phyloP scores from a whole-genome alignment of 92 coral and sea anemone species.

The Diadumene lineata region DNA sequence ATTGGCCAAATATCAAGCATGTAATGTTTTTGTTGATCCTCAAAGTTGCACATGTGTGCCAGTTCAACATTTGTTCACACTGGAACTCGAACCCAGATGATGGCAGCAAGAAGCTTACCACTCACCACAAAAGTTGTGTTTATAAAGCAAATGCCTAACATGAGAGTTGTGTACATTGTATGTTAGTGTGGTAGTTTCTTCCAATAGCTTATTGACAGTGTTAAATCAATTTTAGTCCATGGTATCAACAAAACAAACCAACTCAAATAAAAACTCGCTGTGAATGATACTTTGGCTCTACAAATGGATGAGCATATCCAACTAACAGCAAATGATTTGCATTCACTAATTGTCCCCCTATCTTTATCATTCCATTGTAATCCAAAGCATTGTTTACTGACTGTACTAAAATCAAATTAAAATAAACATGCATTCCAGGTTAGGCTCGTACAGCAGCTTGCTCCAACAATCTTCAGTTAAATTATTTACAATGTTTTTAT shows the following conservation, averaged over 20 bases:
- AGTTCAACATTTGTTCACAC: no score
- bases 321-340: neutral
- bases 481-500: neutral
- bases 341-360: neutral
- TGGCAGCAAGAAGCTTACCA: no score
- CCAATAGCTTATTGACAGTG: slow-evolving; percentile 5
- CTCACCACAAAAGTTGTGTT: no score
- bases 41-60: no score
- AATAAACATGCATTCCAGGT: slow-evolving; percentile 46
- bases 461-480: neutral
- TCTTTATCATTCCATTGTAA: no score
- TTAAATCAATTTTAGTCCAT: slow-evolving; percentile 18
- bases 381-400: slow-evolving; percentile 21
- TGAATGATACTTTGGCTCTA: slow-evolving; percentile 18
- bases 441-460: slow-evolving; percentile 38
- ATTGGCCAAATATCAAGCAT: no score
- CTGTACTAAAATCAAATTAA: neutral
- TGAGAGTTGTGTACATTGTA: neutral
- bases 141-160: neutral
- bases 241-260: slow-evolving; percentile 58
- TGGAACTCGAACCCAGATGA: no score
- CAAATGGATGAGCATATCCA: neutral
- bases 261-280: slow-evolving; percentile 39
- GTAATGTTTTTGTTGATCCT: no score
- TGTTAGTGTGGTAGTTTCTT: neutral